Evolutionary conservation across 2,797 vertebrate genomes (phyloP).

Genomic region (Tokudaia tokunoshimensis): DNA sequence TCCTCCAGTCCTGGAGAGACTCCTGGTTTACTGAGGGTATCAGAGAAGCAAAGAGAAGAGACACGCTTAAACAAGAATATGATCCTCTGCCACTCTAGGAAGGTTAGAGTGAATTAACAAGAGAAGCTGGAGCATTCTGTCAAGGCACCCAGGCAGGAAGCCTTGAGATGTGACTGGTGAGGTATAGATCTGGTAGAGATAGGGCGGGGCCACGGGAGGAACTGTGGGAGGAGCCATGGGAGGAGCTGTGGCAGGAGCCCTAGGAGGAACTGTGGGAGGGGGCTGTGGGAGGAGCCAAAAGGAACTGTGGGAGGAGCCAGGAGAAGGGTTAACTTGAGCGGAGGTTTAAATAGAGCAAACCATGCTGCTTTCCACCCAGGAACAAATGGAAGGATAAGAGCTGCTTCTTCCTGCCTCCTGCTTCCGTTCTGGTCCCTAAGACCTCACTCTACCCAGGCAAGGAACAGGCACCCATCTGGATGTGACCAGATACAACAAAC

Average conservation of each 20-base stretch:
- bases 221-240: too few species aligned
- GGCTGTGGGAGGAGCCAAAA: too few species aligned
- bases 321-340: neutral
- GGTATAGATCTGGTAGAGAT: neutral
- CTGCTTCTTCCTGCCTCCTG: neutral
- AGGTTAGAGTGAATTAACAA: neutral
- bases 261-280: neutral
- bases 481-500: neutral
- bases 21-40: neutral
- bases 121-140: neutral
- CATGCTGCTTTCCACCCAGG: neutral
- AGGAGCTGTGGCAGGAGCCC: neutral
- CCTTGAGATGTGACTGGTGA: neutral
- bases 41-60: neutral
- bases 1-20: neutral
- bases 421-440: neutral
- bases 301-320: neutral
- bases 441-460: neutral
- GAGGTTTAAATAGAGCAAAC: neutral
- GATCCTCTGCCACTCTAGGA: neutral
- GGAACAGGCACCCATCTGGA: neutral
- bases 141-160: neutral
- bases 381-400: neutral
- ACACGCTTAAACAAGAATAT: neutral
- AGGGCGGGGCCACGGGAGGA: neutral